phyloP scores from a whole-genome alignment of 2,113 vertebrate species.

The Sterrhoptilus dennistouni region DNA sequence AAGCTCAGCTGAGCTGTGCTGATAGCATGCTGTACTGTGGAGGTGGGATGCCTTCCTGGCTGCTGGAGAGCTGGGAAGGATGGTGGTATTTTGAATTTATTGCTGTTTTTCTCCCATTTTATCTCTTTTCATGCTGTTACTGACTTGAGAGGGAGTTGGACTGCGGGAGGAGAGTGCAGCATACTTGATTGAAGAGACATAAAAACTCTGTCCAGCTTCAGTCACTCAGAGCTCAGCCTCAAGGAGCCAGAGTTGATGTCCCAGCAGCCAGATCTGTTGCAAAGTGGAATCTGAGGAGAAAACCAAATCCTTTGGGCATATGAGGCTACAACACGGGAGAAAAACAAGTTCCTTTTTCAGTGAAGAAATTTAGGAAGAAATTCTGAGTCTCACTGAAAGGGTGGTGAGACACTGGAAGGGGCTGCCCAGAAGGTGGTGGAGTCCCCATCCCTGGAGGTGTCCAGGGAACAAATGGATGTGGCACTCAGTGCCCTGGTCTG shows the following conservation, averaged over 20 bases:
- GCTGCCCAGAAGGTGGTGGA: background rate
- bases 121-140: background rate
- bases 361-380: background rate
- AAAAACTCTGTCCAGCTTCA: background rate
- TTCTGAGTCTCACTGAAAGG: background rate
- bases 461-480: background rate
- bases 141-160: background rate
- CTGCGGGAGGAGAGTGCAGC: rapidly evolving
- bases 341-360: background rate
- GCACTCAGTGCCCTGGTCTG: background rate
- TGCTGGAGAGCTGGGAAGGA: background rate
- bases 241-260: background rate
- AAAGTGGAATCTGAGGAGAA: background rate
- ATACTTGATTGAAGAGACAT: background rate
- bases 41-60: background rate
- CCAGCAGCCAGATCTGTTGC: background rate
- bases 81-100: background rate
- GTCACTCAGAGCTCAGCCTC: background rate
- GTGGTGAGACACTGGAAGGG: background rate
- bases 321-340: background rate
- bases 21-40: background rate
- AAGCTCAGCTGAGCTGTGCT: background rate
- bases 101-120: background rate
- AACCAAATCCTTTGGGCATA: background rate
- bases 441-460: background rate